Percentiles rank a stretch among this genome's conserved stretches.
Conservation (phyloP, 2,888 invertebrate species). For the Drosophila falleni region DNA sequence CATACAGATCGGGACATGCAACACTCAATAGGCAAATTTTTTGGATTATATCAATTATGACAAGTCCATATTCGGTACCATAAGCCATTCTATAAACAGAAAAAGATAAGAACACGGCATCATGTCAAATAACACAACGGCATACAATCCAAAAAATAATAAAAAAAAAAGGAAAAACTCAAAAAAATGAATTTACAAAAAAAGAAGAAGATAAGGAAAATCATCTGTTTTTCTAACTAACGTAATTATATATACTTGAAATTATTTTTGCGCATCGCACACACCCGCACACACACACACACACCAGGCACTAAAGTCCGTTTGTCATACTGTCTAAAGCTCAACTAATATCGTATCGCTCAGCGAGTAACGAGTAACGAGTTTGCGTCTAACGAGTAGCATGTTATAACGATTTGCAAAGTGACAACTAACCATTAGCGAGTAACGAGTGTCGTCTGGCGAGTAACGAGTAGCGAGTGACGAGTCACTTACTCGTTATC, state of each 20-base stretch:
- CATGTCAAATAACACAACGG: conserved; percentile 59
- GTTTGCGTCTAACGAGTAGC: conserved; percentile 17
- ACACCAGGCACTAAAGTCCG: conserved; percentile 68
- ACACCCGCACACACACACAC: conserved; percentile 42
- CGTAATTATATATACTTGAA: conserved; percentile 25
- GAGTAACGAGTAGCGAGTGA: conserved; percentile 14
- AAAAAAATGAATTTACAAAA: conserved; percentile 2
- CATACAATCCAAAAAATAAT: conserved; percentile 35
- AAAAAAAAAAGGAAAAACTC: conserved; percentile 2
- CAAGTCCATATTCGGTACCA: conserved; percentile 98
- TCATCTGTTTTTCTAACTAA: conserved; percentile 1
- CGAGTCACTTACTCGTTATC: not conserved
- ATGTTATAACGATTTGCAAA: conserved; percentile 10
- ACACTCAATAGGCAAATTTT: conserved; percentile 95
- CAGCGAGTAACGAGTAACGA: not conserved
- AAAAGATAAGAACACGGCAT: conserved; percentile 59
- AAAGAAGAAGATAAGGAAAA: conserved; percentile 7
- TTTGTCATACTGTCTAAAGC: conserved; percentile 30
- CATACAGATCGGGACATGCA: conserved; percentile 96
- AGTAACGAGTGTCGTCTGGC: conserved; percentile 13
- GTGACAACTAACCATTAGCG: conserved; percentile 15
- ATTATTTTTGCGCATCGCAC: conserved; percentile 42
- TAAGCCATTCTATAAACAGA: conserved; percentile 93
- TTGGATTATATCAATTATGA: conserved; percentile 97
- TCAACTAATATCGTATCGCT: conserved; percentile 21